Conservation (phyloP, 2,113 vertebrate genomes). For the Sinocyclocheilus grahami region DNA sequence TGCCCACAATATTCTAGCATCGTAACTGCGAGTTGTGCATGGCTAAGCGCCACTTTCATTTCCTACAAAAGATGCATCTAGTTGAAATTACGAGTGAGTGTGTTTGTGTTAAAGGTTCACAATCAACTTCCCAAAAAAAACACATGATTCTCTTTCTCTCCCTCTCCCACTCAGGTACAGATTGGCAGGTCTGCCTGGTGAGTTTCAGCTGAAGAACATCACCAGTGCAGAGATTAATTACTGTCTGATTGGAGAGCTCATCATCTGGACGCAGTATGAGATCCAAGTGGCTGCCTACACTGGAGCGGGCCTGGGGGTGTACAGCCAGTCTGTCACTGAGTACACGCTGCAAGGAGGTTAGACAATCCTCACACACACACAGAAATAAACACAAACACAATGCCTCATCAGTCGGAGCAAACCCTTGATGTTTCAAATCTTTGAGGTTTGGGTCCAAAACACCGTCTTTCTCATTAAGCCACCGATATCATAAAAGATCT, state of each 20-base stretch:
- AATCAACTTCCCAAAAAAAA: slow-evolving; percentile 37
- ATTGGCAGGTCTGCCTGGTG: slow-evolving; percentile 89
- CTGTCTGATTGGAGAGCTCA: slow-evolving; percentile 92
- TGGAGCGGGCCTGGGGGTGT: slow-evolving; percentile 86
- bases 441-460: background rate
- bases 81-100: background rate
- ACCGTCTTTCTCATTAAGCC: background rate
- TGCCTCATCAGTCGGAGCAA: background rate
- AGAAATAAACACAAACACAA: background rate
- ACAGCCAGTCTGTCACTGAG: slow-evolving; percentile 88
- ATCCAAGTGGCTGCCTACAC: slow-evolving; percentile 98
- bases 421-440: background rate
- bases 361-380: slow-evolving; percentile 47
- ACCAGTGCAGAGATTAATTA: slow-evolving; percentile 94
- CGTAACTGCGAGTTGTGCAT: background rate
- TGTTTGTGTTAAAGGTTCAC: slow-evolving; percentile 8
- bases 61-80: background rate
- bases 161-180: slow-evolving; percentile 81
- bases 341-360: slow-evolving; percentile 97
- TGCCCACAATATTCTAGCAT: background rate
- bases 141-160: slow-evolving; percentile 46
- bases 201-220: slow-evolving; percentile 93
- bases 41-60: background rate
- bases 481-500: slow-evolving; percentile 34
- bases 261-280: slow-evolving; percentile 98